phyloP scores from a whole-genome alignment of 1,140 invertebrate genomes.

The Pectinophora gossypiella region DNA sequence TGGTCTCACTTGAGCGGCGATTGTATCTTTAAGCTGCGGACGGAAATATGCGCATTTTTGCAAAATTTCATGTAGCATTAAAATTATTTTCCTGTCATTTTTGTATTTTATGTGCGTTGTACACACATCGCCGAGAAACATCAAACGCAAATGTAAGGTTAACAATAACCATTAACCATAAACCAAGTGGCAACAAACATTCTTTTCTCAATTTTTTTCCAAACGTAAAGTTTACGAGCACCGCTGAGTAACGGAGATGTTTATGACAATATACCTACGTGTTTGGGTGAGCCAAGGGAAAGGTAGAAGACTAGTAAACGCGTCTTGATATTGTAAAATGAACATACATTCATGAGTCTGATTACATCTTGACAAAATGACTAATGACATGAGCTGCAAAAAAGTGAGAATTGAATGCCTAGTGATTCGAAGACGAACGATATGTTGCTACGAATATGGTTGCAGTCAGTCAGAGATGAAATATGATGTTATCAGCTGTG shows the following conservation, averaged over 20 bases:
- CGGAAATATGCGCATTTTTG: slow-evolving; percentile 23
- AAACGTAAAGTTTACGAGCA: not conserved
- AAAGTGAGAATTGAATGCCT: not conserved
- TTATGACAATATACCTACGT: too few relatives aligned
- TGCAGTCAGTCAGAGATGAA: not conserved
- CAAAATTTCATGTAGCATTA: slow-evolving; percentile 19
- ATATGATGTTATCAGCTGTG: not conserved
- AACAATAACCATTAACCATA: not conserved
- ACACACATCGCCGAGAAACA: not conserved
- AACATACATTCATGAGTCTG: not conserved
- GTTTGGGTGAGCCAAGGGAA: not conserved
- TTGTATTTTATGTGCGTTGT: not conserved
- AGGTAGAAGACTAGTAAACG: not conserved
- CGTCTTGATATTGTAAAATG: not conserved
- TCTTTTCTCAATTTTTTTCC: not conserved
- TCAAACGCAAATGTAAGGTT: not conserved
- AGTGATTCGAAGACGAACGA: not conserved
- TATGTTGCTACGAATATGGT: not conserved
- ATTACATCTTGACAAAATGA: not conserved
- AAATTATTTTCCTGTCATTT: slow-evolving; percentile 18
- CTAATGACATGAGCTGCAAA: too few relatives aligned
- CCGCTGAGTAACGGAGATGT: not conserved
- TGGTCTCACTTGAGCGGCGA: slow-evolving; percentile 19
- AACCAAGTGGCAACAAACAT: not conserved
- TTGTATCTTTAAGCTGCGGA: slow-evolving; percentile 28